Evolutionary conservation across 2,113 vertebrate genomes (phyloP), one percentile per base, ranked within the genome.

Genomic region (Aegithalos caudatus): DNA sequence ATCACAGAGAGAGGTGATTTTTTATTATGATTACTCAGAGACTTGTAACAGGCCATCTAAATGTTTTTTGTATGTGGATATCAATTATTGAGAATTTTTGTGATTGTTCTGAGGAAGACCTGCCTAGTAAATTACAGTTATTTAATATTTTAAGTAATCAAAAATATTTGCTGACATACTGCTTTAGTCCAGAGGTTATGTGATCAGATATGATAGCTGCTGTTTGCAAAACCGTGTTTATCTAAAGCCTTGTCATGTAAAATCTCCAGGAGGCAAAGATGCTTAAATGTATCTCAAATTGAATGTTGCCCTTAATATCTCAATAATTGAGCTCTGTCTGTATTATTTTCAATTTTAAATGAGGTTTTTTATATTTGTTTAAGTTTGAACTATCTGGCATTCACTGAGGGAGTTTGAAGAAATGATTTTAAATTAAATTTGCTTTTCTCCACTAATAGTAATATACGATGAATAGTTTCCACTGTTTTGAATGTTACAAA

Each of bases 231-330:
- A 95, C 64, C 71, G 10, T 97, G 87, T 96, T 97, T 96, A 93
- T 91, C 87, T 94, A 85, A 93, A 95, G 67, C 67, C 67, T 91
- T 94, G 96, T 90, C 90, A 91, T 96, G 91, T 96, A 80, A 91
- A 96, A 92, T 82, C 94, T 97, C 81, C 95, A 96, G 91, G 93
- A 96, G 92, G 85, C 93, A 93, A 95, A 97, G 94, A 96, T 85
- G 93, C 85, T 90, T 96, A 95, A 91, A 91, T 94, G 62, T 97
- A 77, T 96, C 93, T 95, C 86, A 93, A 86, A 86, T 80, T 92
- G 90, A 97, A 96, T 96, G 91, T 96, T 96, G 84, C 92, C 95
- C 93, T 91, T 95, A 93, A 82, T 96, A 96, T 96, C 84, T 94
- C 57, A 91, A 80, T 93, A 91, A 94, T 37, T 83, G 90, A 94